A percentile compares a stretch with the other conserved stretches of the same genome.
Conservation (phyloP, 2,113 vertebrate genomes). For the Platysternon megacephalum region DNA sequence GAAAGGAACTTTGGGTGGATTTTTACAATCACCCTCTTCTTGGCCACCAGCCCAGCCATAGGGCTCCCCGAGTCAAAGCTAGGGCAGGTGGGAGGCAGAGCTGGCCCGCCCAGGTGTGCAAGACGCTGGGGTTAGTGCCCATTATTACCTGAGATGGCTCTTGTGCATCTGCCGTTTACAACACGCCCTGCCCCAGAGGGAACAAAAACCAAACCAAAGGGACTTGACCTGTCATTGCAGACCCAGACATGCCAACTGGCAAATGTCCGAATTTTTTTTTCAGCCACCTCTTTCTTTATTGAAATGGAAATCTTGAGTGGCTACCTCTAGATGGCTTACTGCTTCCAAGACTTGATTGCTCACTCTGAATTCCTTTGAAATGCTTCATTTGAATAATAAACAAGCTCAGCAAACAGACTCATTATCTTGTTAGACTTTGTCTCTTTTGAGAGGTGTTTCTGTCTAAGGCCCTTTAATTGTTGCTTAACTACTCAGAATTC, state of each 20-base stretch:
- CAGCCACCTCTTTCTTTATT: not conserved
- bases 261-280: no score
- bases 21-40: not conserved
- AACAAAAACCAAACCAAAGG: not conserved
- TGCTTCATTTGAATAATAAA: constrained; percentile 59
- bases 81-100: not conserved
- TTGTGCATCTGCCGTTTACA: not conserved
- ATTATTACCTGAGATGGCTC: not conserved
- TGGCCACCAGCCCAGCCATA: not conserved
- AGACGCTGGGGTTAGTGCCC: not conserved
- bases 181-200: not conserved
- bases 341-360: constrained; percentile 29
- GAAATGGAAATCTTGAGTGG: constrained; percentile 60
- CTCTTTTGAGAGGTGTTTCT: no score
- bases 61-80: not conserved
- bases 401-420: constrained; percentile 14
- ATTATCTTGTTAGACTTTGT: not conserved
- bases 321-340: not conserved
- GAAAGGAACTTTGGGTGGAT: not conserved
- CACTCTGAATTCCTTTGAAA: constrained; percentile 46
- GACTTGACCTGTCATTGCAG: not conserved
- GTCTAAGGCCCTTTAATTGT: not conserved
- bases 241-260: no score
- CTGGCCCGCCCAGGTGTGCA: not conserved
- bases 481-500: not conserved